Percentiles rank a stretch among this genome's conserved stretches.
These are phyloP conservation scores for Aphodius sticticus DNA, from an alignment of 2,888 invertebrate species.

Conservation along the genomic window DNA sequence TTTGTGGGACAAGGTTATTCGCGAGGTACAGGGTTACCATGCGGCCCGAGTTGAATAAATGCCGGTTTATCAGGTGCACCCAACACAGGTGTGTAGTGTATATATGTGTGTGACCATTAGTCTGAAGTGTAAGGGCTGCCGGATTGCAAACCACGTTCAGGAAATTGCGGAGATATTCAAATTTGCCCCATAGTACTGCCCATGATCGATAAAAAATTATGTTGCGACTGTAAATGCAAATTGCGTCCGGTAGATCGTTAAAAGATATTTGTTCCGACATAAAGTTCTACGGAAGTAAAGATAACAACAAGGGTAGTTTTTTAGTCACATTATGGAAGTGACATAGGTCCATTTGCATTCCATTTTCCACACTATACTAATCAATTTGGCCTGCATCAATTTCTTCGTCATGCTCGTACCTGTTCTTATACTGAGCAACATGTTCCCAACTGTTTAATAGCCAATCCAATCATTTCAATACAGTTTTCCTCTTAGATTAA, in stretches of 20 bases:
- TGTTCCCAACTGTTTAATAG: no score
- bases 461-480: no score
- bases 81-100: constrained; percentile 5
- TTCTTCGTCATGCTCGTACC: no score
- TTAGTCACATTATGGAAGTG: no score
- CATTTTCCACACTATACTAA: no score
- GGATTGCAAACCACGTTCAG: background rate
- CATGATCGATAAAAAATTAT: constrained; percentile 4
- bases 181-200: background rate
- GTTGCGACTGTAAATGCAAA: background rate
- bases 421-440: no score
- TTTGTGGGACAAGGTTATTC: constrained; percentile 24
- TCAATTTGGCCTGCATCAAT: no score
- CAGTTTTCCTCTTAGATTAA: no score
- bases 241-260: background rate
- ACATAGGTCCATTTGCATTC: no score
- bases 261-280: background rate
- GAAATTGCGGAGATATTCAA: constrained; percentile 24
- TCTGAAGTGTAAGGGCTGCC: background rate
- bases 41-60: constrained; percentile 10
- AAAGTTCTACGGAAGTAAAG: background rate
- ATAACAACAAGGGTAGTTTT: background rate
- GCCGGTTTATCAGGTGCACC: constrained; percentile 15
- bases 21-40: constrained; percentile 16
- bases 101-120: constrained; percentile 11